A percentile compares a stretch with the other conserved stretches of the same genome.
Conservation (phyloP, 2,888 invertebrate genomes). For the Scaptomyza flava region DNA sequence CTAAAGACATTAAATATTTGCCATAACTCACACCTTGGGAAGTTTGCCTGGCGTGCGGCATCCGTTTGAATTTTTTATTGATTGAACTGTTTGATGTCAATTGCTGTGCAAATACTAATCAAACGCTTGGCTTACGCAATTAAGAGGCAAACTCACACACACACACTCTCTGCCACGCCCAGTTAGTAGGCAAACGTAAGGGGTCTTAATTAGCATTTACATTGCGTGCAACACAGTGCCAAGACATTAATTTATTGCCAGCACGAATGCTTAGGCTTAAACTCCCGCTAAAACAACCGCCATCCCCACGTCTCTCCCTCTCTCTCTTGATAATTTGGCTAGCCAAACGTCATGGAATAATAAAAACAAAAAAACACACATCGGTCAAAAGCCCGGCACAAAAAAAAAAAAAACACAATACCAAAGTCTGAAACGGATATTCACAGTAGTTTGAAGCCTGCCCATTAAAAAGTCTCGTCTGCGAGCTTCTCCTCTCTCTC, state of each 20-base stretch:
- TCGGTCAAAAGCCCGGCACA: slow-evolving; percentile 50
- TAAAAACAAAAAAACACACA: slow-evolving; percentile 8
- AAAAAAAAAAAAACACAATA: slow-evolving; percentile 10
- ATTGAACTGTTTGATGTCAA: slow-evolving; percentile 73
- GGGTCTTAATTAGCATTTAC: slow-evolving; percentile 70
- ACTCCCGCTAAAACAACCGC: not conserved
- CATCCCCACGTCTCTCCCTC: not conserved
- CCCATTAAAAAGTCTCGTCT: slow-evolving; percentile 56
- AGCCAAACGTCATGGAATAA: slow-evolving; percentile 30
- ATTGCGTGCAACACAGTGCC: slow-evolving; percentile 69
- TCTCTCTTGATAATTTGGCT: not conserved
- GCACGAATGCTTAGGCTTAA: slow-evolving; percentile 21
- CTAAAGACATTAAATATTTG: slow-evolving; percentile 66
- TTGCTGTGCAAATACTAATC: slow-evolving; percentile 75
- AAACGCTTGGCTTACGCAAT: slow-evolving; percentile 75
- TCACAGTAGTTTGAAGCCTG: slow-evolving; percentile 14
- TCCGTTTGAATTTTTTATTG: slow-evolving; percentile 73
- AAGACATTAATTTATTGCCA: slow-evolving; percentile 68
- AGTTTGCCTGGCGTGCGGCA: slow-evolving; percentile 25
- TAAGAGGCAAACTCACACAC: slow-evolving; percentile 54
- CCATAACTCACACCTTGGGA: slow-evolving; percentile 59
- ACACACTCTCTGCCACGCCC: slow-evolving; percentile 35
- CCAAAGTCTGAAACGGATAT: slow-evolving; percentile 39
- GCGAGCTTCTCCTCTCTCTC: not conserved
- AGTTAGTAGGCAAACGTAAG: slow-evolving; percentile 18